Base-by-base conservation (phyloP, 1,140 invertebrate species). In the Lerema accius region DNA sequence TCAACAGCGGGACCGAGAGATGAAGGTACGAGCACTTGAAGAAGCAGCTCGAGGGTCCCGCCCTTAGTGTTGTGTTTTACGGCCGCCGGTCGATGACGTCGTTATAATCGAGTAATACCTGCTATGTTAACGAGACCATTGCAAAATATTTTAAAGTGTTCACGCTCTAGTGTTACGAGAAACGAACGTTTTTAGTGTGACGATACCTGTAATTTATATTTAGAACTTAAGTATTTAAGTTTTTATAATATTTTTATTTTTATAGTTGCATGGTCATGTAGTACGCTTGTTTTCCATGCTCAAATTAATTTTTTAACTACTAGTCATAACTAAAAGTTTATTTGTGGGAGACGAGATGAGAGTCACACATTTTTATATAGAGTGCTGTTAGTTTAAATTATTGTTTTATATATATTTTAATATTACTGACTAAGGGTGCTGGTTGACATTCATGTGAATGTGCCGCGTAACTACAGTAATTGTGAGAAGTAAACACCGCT, bases 11-110 rank as follows among this genome's bases (percentile, higher is more conserved):
- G 95, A 97, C 78, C 92, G 96, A 43, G 96, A 96, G 91, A 92
- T 96, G 71, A 96, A 96, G 92, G 95, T 96, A 80, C 93, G 96
- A 77, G 95, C 95, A 59, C 91, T 97, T 69, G 96, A 96, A 91
- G 96, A 97, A 92, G 96, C 96, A 58, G 95, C 95, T 62, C 93
- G 95, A 83, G 95, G 95, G 72, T 94, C 94, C 72, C 92, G 94
- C 64, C 93, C 93, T 79, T 95, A 94, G 78, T 76, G 73, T 69
- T 32, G 71, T 74, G 74, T 76, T 62, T 68, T 67, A 59, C 67
- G 69, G 67, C 67, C 68, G 65, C 62, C 65, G 63, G 71, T 72
- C 72, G 62, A 72, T 51, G 73, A 65, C 66, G 74, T 82, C 48
- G 72, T 83, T 62, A 64, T 82, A 39, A 73, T 81, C 64, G 78